These are phyloP conservation scores for Sorex araneus DNA, from an alignment of 2,113 vertebrate genomes.

Conservation along the genomic window DNA sequence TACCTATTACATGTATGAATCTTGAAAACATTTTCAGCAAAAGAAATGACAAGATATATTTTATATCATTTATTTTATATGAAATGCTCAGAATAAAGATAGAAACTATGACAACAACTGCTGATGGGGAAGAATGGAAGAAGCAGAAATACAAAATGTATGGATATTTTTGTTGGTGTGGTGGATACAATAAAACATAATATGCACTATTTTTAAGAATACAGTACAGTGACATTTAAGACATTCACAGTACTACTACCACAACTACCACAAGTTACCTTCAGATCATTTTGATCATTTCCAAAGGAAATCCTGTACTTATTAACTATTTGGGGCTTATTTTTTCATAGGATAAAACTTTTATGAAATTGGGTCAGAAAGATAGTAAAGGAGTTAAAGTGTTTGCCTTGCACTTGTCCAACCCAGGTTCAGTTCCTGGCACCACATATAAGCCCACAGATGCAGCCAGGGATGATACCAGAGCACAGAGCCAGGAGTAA, in stretches of 20 bases:
- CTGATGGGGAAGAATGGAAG: neutral
- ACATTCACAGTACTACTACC: neutral
- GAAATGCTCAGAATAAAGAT: slow-evolving; percentile 14
- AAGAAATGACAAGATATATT: no score
- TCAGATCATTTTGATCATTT: slow-evolving; percentile 10
- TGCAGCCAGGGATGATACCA: no score
- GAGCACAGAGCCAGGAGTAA: no score
- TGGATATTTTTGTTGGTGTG: neutral
- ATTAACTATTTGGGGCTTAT: neutral
- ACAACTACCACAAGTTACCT: neutral
- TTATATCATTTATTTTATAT: neutral
- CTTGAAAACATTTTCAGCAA: slow-evolving; percentile 12
- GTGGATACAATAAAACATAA: neutral
- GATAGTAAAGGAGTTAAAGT: no score
- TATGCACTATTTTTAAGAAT: neutral
- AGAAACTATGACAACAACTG: no score
- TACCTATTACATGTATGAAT: neutral
- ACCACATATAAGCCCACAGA: no score
- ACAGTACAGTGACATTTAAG: neutral
- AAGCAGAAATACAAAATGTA: neutral
- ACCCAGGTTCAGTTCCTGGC: no score
- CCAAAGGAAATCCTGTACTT: neutral
- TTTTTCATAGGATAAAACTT: neutral
- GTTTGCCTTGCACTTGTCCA: no score
- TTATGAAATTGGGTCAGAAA: no score